Conservation (phyloP, 2,888 invertebrate species). For the Drosophila cognata region DNA sequence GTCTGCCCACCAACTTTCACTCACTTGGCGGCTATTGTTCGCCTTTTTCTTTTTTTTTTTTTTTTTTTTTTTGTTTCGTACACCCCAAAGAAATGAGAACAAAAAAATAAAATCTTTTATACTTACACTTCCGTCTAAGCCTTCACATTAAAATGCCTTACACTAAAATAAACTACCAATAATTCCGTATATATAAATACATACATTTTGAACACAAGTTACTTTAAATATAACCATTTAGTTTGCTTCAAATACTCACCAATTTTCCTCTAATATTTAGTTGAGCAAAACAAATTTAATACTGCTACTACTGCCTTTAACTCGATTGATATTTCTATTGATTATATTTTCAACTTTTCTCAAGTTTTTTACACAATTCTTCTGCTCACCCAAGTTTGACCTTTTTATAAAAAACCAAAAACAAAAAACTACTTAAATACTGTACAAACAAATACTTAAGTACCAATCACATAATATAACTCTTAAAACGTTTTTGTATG, state of each 20-base stretch:
- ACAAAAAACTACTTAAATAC: slow-evolving; percentile 20
- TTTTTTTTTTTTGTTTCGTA: neutral
- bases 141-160: slow-evolving; percentile 20
- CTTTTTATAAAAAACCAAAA: slow-evolving; percentile 41
- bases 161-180: slow-evolving; percentile 25
- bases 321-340: slow-evolving; percentile 33
- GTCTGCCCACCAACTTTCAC: slow-evolving; percentile 12
- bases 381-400: slow-evolving; percentile 52
- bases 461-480: slow-evolving; percentile 42
- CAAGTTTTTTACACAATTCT: slow-evolving; percentile 45
- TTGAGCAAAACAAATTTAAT: slow-evolving; percentile 19
- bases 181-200: slow-evolving; percentile 31
- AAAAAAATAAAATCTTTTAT: slow-evolving; percentile 8
- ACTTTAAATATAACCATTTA: slow-evolving; percentile 33
- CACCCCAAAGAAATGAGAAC: slow-evolving; percentile 4
- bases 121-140: slow-evolving; percentile 11
- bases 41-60: slow-evolving; percentile 3
- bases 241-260: slow-evolving; percentile 41
- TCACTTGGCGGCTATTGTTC: slow-evolving; percentile 40
- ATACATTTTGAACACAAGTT: slow-evolving; percentile 45
- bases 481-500: slow-evolving; percentile 71
- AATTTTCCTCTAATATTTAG: slow-evolving; percentile 38
- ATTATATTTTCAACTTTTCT: slow-evolving; percentile 20
- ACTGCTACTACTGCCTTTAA: slow-evolving; percentile 28
- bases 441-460: slow-evolving; percentile 52